phyloP scores from a whole-genome alignment of 2,113 vertebrate genomes.

The Myrmophylax atrothorax region DNA sequence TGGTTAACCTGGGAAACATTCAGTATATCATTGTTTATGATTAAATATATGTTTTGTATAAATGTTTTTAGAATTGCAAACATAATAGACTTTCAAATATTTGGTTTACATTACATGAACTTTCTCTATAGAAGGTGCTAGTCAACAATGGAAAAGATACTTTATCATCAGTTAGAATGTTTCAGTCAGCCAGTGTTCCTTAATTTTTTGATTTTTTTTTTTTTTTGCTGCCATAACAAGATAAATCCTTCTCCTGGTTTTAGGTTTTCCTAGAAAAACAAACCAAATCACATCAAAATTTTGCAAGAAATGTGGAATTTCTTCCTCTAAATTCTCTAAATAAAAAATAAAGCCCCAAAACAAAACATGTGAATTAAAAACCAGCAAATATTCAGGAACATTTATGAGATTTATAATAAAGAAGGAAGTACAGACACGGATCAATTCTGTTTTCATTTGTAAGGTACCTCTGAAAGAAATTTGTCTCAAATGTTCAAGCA shows the following conservation, averaged over 20 bases:
- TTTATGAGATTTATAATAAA: not conserved
- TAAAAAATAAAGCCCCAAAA: not conserved
- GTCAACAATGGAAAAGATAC: not conserved
- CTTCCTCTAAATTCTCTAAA: not conserved
- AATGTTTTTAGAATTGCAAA: not conserved
- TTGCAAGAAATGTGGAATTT: not conserved
- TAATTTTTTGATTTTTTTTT: not conserved
- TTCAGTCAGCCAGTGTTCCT: not conserved
- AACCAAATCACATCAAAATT: not conserved
- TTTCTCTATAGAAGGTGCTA: not conserved
- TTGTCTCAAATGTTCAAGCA: not conserved
- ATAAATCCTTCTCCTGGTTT: not conserved
- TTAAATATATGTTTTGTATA: not conserved
- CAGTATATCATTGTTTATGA: not conserved
- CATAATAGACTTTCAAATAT: not conserved
- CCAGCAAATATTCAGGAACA: not conserved
- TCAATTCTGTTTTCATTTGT: not conserved
- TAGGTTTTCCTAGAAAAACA: not conserved
- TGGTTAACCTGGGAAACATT: constrained; percentile 1
- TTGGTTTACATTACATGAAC: not conserved
- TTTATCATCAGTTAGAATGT: not conserved
- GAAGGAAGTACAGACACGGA: not conserved
- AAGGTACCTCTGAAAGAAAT: not conserved
- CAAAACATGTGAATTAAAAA: not conserved
- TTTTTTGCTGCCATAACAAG: not conserved